phyloP scores from a whole-genome alignment of 2,888 invertebrate species.

The Aphodius sticticus region DNA sequence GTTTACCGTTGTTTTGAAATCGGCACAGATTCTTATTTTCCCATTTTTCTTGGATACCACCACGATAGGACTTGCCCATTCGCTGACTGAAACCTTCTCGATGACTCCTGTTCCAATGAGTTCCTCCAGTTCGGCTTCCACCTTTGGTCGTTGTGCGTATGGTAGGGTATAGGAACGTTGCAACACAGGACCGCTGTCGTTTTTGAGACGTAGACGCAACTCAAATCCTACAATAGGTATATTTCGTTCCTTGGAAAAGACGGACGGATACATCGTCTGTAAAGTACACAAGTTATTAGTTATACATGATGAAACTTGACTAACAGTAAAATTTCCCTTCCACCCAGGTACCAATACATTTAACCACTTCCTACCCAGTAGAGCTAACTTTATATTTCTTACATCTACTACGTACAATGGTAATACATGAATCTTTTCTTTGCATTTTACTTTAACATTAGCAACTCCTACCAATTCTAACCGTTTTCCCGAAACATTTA shows the following conservation, averaged over 20 bases:
- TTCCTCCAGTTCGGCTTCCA: constrained; percentile 7
- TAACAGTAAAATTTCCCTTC: not conserved
- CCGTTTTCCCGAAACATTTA: not conserved
- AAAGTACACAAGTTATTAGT: not conserved
- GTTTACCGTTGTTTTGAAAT: constrained; percentile 47
- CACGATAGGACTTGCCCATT: constrained; percentile 27
- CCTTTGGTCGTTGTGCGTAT: not conserved
- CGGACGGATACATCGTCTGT: not conserved
- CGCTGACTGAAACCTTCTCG: not conserved
- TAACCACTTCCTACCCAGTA: not conserved
- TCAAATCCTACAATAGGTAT: not conserved
- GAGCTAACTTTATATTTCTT: not conserved
- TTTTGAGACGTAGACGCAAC: not conserved
- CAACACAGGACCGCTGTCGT: not conserved
- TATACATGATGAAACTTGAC: not conserved
- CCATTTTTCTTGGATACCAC: constrained; percentile 16
- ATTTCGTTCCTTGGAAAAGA: not conserved
- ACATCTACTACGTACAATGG: not conserved
- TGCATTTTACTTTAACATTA: not conserved
- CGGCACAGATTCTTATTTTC: constrained; percentile 44
- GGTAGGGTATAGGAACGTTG: constrained; percentile 13
- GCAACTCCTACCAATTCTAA: not conserved
- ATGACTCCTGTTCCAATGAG: constrained; percentile 6
- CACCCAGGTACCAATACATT: not conserved
- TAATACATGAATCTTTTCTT: not conserved